Evolutionary conservation across 1,140 invertebrate species (phyloP).

Genomic region (Neodiprion lecontei): DNA sequence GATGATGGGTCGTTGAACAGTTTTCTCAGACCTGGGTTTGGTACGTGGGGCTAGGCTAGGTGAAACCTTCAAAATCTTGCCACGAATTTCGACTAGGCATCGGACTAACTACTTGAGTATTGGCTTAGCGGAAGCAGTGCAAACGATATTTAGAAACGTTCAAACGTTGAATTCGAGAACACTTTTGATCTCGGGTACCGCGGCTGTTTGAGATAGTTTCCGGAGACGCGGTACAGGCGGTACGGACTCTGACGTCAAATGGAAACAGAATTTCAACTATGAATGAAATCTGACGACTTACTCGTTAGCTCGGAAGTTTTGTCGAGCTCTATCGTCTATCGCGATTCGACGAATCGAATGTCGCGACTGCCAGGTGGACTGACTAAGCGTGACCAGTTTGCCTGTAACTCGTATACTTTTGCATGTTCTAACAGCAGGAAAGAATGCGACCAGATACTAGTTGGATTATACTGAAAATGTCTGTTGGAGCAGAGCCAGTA

Average conservation of each 20-base stretch:
- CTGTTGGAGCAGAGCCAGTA: conserved; percentile 46
- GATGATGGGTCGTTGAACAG: no score
- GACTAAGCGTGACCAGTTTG: not conserved
- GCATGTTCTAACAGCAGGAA: no score
- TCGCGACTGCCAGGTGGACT: not conserved
- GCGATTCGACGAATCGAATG: not conserved
- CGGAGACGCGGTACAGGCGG: not conserved
- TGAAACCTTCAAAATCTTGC: no score
- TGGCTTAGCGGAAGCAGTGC: not conserved
- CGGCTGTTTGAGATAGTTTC: not conserved
- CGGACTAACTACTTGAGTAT: no score
- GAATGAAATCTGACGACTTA: not conserved
- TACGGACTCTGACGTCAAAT: not conserved
- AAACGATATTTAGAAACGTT: not conserved
- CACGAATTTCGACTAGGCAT: no score
- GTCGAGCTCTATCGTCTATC: not conserved
- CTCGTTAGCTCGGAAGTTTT: not conserved
- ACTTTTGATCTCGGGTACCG: not conserved
- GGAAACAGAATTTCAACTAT: not conserved
- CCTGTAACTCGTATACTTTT: not conserved
- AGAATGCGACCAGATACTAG: conserved; percentile 38
- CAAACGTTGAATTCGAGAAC: not conserved
- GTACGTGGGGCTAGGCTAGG: no score
- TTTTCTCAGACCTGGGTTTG: no score
- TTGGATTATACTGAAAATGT: conserved; percentile 50